Evolutionary conservation across 2,113 vertebrate genomes (phyloP).

Genomic region (Rhinopomastus cyanomelas): DNA sequence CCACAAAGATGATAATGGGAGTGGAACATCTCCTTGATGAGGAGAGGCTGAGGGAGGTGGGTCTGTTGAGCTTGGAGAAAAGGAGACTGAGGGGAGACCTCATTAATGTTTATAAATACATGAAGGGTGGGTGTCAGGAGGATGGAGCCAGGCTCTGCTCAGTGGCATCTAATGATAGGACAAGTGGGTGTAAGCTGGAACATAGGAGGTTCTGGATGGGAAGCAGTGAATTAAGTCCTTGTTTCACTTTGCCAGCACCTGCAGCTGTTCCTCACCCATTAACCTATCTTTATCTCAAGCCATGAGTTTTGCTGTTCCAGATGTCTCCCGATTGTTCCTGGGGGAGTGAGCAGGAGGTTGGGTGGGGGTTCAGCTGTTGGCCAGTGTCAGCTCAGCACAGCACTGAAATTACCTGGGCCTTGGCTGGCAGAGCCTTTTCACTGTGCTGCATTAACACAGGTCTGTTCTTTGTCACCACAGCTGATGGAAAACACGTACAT

Average conservation of each 20-base stretch:
- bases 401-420: neutral
- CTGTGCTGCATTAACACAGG: neutral
- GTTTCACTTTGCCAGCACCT: neutral
- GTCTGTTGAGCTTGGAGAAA: too few species aligned
- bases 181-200: too few species aligned
- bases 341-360: neutral
- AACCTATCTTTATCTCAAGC: neutral
- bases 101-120: too few species aligned
- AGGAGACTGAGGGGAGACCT: too few species aligned
- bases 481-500: neutral
- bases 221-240: neutral
- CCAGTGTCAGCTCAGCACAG: neutral
- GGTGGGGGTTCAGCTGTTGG: neutral
- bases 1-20: too few species aligned
- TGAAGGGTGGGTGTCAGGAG: too few species aligned
- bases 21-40: neutral
- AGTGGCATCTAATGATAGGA: too few species aligned
- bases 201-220: too few species aligned
- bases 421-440: neutral
- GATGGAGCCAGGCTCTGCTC: too few species aligned
- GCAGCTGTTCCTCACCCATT: neutral
- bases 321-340: neutral
- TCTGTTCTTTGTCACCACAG: neutral
- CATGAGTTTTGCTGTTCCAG: neutral
- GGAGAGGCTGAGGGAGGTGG: too few species aligned